Conservation (phyloP, 2,113 vertebrate genomes). For the Hypocryptadius cinnamomeus region DNA sequence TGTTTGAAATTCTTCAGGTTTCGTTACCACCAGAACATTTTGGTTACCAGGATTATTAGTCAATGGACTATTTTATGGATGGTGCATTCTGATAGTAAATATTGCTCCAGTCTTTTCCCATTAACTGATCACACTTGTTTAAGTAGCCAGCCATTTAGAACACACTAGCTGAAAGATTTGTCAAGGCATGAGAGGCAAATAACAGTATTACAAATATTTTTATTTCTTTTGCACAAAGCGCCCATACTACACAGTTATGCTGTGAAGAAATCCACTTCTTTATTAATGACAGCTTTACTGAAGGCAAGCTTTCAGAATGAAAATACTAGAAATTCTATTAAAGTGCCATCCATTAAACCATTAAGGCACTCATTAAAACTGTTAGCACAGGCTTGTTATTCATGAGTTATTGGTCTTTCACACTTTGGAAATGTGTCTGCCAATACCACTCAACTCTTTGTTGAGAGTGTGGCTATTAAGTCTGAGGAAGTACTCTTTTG, state of each 20-base stretch:
- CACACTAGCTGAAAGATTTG: neutral
- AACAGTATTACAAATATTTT: conserved; percentile 10
- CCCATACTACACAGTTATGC: neutral
- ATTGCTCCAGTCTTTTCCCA: neutral
- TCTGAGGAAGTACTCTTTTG: conserved; percentile 23
- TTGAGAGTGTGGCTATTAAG: conserved; percentile 24
- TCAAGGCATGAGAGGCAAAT: neutral
- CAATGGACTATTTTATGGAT: neutral
- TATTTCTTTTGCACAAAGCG: conserved; percentile 19
- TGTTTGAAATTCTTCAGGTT: neutral
- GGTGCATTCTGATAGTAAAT: neutral
- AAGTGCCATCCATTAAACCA: conserved; percentile 68
- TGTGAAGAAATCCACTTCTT: conserved; percentile 34
- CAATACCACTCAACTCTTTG: conserved; percentile 43
- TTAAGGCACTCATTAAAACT: conserved; percentile 70
- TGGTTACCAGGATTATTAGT: neutral
- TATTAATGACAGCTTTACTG: conserved; percentile 63
- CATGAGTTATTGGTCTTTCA: conserved; percentile 64
- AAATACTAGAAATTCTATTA: conserved; percentile 66
- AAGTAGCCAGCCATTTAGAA: neutral
- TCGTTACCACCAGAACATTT: neutral
- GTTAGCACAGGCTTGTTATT: conserved; percentile 63
- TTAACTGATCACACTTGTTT: neutral
- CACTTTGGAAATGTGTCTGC: conserved; percentile 54
- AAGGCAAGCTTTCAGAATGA: conserved; percentile 60